Base-by-base conservation (phyloP, 53 echinoderm and acorn worm species). In the Paracentrotus lividus region DNA sequence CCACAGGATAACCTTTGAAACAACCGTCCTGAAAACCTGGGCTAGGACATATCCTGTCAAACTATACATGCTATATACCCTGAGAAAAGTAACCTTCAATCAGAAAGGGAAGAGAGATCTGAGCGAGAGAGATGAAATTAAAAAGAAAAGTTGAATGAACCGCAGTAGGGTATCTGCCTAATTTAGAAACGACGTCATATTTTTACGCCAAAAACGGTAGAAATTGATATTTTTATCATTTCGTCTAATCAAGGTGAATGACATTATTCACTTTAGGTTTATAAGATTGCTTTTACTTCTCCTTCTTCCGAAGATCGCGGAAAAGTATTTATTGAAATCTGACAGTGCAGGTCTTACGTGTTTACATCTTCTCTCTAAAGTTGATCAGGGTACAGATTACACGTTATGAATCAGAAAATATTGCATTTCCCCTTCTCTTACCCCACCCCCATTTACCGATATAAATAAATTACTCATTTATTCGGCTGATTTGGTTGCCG, bases 111-210 rank as follows among this genome's bases (percentile, higher is more conserved):
- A 56, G 55, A 34, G 9, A 86, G 86, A 86, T 86, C 56, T 55
- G 86, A 61, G 65, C 36, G 44, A 66, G 61, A 66, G 61, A 89
- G 89, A 89, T 89, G 89, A 61, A 64, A 57, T 87, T n/a, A 21
- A 56, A 43, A 89, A 59, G 42, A 43, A 87, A 43, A 89, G 89
- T 89, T 89, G 89, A 89, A 89, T 43, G 89, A 89, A 89, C 89
- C 64, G 14, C 14, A 23, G 56, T 36, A 42, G 66, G 43, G 65
- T 42, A 21, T 89, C 38, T 34, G 20, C 86, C 47, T 47, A n/a
- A n/a, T n/a, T 6, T 45, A 34, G 21, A 56, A 33, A 38, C 56
- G 86, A 86, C 86, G 53, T 86, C 86, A 52, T 86, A 32, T 54
- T 86, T 86, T 86, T 29, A 86, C 43, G 86, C 33, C 40, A 36